Percentiles rank a stretch among this genome's conserved stretches.
phyloP scores from a whole-genome alignment of 2,113 vertebrate species.

The Phrynosoma platyrhinos region DNA sequence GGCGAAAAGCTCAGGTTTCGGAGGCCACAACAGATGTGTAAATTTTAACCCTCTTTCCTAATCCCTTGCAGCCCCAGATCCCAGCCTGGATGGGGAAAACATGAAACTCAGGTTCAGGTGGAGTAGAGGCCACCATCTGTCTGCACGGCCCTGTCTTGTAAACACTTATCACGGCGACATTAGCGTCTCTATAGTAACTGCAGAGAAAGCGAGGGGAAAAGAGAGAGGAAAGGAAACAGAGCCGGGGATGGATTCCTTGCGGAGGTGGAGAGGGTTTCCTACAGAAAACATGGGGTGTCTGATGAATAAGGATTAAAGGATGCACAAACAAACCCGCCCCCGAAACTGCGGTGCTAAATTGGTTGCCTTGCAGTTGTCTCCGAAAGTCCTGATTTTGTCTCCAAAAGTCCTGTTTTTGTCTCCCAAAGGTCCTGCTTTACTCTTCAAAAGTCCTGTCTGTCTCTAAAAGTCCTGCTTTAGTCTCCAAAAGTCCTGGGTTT shows the following conservation, averaged over 20 bases:
- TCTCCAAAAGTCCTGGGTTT: too few relatives aligned
- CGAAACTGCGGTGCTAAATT: too few relatives aligned
- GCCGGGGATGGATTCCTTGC: not conserved
- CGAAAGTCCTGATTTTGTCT: too few relatives aligned
- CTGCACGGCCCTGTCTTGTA: not conserved
- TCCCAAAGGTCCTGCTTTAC: too few relatives aligned
- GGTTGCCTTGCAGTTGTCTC: too few relatives aligned
- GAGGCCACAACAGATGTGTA: conserved; percentile 21
- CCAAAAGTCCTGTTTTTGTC: too few relatives aligned
- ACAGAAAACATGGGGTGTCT: too few relatives aligned
- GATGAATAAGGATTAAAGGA: too few relatives aligned
- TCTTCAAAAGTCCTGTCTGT: too few relatives aligned
- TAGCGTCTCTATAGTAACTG: conserved; percentile 39
- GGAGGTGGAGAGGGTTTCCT: not conserved
- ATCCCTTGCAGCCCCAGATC: conserved; percentile 19
- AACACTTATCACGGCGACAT: conserved; percentile 20
- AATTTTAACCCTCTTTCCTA: conserved; percentile 43
- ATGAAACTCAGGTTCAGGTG: conserved; percentile 21
- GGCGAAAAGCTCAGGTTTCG: conserved; percentile 6
- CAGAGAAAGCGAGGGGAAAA: not conserved
- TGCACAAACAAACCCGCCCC: too few relatives aligned
- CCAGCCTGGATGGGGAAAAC: conserved; percentile 29
- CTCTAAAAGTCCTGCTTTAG: too few relatives aligned
- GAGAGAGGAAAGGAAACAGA: too few relatives aligned
- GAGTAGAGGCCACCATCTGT: conserved; percentile 36